These are phyloP conservation scores for Hycleus phaleratus DNA, from an alignment of 1,140 invertebrate species.

Conservation along the genomic window DNA sequence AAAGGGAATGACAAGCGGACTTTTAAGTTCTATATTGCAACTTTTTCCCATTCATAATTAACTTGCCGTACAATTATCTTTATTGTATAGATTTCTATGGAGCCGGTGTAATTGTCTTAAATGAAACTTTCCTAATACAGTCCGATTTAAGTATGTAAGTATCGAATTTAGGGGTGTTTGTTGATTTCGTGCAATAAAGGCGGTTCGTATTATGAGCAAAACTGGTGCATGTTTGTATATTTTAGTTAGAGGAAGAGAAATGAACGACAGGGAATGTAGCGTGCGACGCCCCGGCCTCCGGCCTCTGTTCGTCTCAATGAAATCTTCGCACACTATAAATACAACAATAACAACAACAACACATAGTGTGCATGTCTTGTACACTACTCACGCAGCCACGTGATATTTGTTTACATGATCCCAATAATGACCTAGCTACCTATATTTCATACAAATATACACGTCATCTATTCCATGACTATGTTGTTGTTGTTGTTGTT, in stretches of 20 bases:
- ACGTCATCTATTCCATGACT: too few species aligned
- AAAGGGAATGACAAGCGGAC: conserved; percentile 23
- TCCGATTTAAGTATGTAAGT: too few species aligned
- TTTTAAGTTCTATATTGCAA: conserved; percentile 18
- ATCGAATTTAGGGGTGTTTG: conserved; percentile 7
- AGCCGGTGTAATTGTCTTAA: too few species aligned
- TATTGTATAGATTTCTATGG: background rate
- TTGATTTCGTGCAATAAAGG: conserved; percentile 22
- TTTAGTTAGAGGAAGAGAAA: background rate
- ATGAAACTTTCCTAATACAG: too few species aligned
- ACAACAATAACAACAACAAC: background rate
- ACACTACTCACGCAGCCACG: too few species aligned
- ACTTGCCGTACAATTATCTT: conserved; percentile 9
- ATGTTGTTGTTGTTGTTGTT: too few species aligned
- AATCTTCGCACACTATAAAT: conserved; percentile 27
- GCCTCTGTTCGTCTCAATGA: conserved; percentile 20
- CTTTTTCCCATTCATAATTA: conserved; percentile 21
- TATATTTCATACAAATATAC: too few species aligned
- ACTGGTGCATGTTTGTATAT: too few species aligned
- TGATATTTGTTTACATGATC: too few species aligned
- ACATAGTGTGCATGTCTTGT: too few species aligned
- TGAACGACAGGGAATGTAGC: conserved; percentile 23
- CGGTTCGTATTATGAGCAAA: conserved; percentile 1
- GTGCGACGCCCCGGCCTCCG: conserved; percentile 19
- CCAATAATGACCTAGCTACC: too few species aligned